Evolutionary conservation across 2,113 vertebrate genomes (phyloP), one percentile per base, ranked within the genome.

Genomic region (Silurus glanis): DNA sequence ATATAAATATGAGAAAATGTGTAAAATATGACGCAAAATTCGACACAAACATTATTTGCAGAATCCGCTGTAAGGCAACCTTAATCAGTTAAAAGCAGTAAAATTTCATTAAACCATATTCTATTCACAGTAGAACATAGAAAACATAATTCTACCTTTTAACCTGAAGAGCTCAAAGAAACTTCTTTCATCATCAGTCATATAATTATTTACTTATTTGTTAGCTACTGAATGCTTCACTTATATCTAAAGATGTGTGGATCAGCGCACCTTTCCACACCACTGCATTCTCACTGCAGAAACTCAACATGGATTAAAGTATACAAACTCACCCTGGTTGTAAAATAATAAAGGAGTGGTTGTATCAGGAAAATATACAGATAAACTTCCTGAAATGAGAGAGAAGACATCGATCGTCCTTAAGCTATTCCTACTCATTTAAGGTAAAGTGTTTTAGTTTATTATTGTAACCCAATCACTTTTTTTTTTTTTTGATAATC

Each of bases 351-450:
- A 23, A 45, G 37, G 5, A 2, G 16, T 10, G 25, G 17, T 55
- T 80, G 1, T 5, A 80, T 21, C 79, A 62, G 9, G 7, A 16
- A 45, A n/a, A 23, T 21, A 21, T 47, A 49, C 9, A 81, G 37
- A 81, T 49, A 21, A 47, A 81, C 79, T 62, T 81, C 58, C 79
- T 47, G 28, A 62, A 81, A 81, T 2, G 23, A 9, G 25, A 80
- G 7, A 59, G 56, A 80, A 19, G 55, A 58, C 76, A 37, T 4
- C 23, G 55, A 78, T 14, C 0, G 17, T 53, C 9, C 3, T 1
- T 8, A 37, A 45, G 53, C 37, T 25, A 80, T 19, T 80, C 28
- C 37, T 37, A 37, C 37, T 59, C 16, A 80, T 10, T 37, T 21
- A 80, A 80, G 78, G 55, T 80, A 59, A 13, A 58, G 25, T 61